These are phyloP conservation scores for Dusona sp. DNA, from an alignment of 2,888 invertebrate genomes.

Conservation along the genomic window DNA sequence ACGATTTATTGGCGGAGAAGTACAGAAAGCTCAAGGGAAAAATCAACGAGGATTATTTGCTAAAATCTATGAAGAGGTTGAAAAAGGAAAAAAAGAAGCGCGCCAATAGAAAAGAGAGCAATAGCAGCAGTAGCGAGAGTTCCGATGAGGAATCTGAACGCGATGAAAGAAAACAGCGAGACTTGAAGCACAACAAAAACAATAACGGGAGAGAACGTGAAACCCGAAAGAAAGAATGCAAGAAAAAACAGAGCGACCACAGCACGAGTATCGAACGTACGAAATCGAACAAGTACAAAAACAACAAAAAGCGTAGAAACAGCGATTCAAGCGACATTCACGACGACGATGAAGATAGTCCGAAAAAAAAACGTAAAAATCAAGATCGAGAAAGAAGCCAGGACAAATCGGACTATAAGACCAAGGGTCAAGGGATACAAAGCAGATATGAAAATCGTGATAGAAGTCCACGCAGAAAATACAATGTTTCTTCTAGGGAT, in stretches of 20 bases:
- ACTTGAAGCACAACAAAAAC: constrained; percentile 35
- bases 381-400: constrained; percentile 78
- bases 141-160: constrained; percentile 53
- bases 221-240: constrained; percentile 69
- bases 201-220: constrained; percentile 56
- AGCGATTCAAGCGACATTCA: constrained; percentile 72
- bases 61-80: constrained; percentile 79
- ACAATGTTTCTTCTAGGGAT: constrained; percentile 40
- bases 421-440: constrained; percentile 31
- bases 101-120: constrained; percentile 54
- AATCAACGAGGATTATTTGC: constrained; percentile 84
- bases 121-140: constrained; percentile 59
- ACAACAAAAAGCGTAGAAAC: constrained; percentile 46
- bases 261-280: constrained; percentile 48
- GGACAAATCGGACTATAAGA: constrained; percentile 66
- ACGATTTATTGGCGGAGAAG: constrained; percentile 90
- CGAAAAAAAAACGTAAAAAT: constrained; percentile 75
- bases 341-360: constrained; percentile 61
- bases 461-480: constrained; percentile 54
- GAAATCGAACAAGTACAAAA: constrained; percentile 48
- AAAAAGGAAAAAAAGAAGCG: constrained; percentile 78
- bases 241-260: constrained; percentile 64
- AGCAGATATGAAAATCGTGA: constrained; percentile 58
- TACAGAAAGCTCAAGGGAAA: constrained; percentile 88
- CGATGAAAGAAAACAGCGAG: constrained; percentile 43